These are phyloP conservation scores for Galerucella calmariensis DNA, from an alignment of 2,888 invertebrate genomes.

Conservation along the genomic window DNA sequence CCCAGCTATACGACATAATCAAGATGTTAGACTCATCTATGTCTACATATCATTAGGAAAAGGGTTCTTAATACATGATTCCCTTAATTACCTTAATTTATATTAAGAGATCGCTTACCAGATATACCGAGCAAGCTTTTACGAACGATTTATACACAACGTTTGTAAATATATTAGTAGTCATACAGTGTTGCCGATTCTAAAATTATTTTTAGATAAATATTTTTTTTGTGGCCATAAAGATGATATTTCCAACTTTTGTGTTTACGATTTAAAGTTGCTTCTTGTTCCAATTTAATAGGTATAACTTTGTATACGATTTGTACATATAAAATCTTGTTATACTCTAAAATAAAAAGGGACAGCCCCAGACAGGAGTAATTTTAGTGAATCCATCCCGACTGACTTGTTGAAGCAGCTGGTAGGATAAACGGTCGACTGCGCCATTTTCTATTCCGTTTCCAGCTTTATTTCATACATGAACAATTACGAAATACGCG, in stretches of 20 bases:
- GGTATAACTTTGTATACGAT: too few species aligned
- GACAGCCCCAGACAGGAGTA: slow-evolving; percentile 6
- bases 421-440: slow-evolving; percentile 25
- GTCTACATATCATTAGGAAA: slow-evolving; percentile 63
- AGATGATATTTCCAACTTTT: too few species aligned
- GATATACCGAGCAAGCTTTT: slow-evolving; percentile 50
- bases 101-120: slow-evolving; percentile 62
- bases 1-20: slow-evolving; percentile 46
- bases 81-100: slow-evolving; percentile 67
- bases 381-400: slow-evolving; percentile 18
- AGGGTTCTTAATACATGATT: slow-evolving; percentile 65
- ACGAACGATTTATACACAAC: slow-evolving; percentile 50
- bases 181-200: slow-evolving; percentile 15
- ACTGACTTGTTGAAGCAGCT: slow-evolving; percentile 28
- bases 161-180: slow-evolving; percentile 59
- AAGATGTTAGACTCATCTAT: slow-evolving; percentile 40
- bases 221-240: too few species aligned
- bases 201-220: too few species aligned
- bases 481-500: slow-evolving; percentile 28
- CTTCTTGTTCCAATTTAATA: too few species aligned
- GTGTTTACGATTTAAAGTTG: too few species aligned
- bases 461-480: slow-evolving; percentile 32
- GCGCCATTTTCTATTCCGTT: slow-evolving; percentile 20
- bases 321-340: too few species aligned
- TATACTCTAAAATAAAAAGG: too few species aligned